These are phyloP conservation scores for Corythoichthys intestinalis DNA, from an alignment of 2,113 vertebrate genomes.

Conservation along the genomic window DNA sequence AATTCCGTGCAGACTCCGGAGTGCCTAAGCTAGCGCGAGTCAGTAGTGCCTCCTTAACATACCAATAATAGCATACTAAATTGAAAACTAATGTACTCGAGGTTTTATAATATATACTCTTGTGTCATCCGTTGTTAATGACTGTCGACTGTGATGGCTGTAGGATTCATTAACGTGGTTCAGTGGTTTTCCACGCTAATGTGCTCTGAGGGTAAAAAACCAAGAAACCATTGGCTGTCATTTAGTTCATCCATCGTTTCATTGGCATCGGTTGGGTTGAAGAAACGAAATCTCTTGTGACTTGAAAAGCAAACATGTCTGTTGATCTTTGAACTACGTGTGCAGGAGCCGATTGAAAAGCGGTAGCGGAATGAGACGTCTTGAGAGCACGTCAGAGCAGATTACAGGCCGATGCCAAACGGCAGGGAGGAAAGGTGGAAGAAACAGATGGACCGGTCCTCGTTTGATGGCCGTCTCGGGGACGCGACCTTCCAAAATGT, in stretches of 20 bases:
- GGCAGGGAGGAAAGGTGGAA: constrained; percentile 47
- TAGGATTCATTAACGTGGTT: constrained; percentile 15
- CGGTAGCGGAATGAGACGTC: constrained; percentile 38
- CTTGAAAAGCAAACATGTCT: constrained; percentile 16
- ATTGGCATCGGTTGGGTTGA: constrained; percentile 17
- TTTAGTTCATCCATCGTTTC: constrained; percentile 18
- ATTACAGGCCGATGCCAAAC: constrained; percentile 67
- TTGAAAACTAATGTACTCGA: not conserved
- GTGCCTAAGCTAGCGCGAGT: too few species aligned
- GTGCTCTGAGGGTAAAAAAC: not conserved
- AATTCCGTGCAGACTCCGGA: too few species aligned
- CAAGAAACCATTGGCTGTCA: constrained; percentile 14
- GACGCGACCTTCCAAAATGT: constrained; percentile 56
- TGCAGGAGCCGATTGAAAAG: constrained; percentile 40
- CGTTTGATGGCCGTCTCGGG: constrained; percentile 27
- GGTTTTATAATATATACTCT: not conserved
- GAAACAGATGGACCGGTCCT: constrained; percentile 68
- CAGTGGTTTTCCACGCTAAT: constrained; percentile 14
- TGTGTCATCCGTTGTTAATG: not conserved
- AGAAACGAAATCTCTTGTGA: constrained; percentile 4
- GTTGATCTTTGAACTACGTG: constrained; percentile 26
- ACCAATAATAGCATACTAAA: too few species aligned
- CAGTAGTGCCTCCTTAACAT: too few species aligned
- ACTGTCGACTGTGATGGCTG: not conserved
- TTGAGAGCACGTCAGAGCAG: constrained; percentile 52